Evolutionary conservation across 2,888 invertebrate species (phyloP).

Genomic region (Synanthedon tipuliformis): DNA sequence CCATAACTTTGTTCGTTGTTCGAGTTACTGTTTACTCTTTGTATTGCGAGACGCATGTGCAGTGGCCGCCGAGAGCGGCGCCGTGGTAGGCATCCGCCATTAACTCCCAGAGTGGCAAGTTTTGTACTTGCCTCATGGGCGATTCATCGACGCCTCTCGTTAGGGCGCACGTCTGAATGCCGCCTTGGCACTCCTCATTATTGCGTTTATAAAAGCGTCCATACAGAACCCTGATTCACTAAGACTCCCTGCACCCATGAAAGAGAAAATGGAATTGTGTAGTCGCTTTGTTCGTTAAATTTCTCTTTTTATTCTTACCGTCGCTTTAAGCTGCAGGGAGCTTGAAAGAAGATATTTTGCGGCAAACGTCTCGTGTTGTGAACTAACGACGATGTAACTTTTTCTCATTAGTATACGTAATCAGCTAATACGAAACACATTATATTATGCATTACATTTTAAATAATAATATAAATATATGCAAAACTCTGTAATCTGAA

Average conservation of each 20-base stretch:
- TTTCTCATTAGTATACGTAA: conserved; percentile 7
- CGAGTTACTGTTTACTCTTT: background rate
- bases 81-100: conserved; percentile 17
- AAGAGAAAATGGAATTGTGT: conserved; percentile 68
- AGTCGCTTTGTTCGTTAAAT: conserved; percentile 54
- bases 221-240: conserved; percentile 62
- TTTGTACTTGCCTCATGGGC: conserved; percentile 59
- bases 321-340: conserved; percentile 20
- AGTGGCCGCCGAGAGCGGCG: background rate
- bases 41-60: background rate
- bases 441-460: too few species aligned
- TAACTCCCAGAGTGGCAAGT: conserved; percentile 55
- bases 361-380: conserved; percentile 33
- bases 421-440: too few species aligned
- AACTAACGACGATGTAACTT: conserved; percentile 22
- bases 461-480: too few species aligned
- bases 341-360: conserved; percentile 35
- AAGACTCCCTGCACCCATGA: conserved; percentile 45
- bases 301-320: conserved; percentile 39
- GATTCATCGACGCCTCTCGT: conserved; percentile 65
- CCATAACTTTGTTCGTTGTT: too few species aligned
- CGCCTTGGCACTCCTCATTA: conserved; percentile 66
- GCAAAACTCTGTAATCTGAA: too few species aligned
- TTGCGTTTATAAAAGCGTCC: conserved; percentile 67
- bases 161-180: conserved; percentile 58